Evolutionary conservation across 2,888 invertebrate species (phyloP), one percentile per base, ranked within the genome.

Genomic region (Sesamia inferens): DNA sequence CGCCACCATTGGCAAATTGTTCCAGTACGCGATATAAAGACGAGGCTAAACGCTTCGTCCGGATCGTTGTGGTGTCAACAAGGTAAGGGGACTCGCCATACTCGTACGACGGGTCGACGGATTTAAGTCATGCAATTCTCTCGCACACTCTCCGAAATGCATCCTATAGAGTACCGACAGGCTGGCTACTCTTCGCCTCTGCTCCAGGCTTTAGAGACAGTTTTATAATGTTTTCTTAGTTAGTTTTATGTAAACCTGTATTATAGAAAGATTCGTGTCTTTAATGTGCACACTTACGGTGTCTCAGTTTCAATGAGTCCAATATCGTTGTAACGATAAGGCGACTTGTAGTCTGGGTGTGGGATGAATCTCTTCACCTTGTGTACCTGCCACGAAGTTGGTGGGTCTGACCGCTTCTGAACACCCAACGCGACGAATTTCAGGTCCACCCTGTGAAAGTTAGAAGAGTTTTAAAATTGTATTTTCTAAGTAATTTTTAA

Each of bases 241-340:
- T 19, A 10, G 4, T 19, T 51, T 51, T 51, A 51, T 19, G 7
- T 19, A 51, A 19, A 19, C 19, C 48, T 48, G 6, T 19, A 7
- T 19, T 19, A 7, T 16, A 7, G 7, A 6, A 48, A n/a, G 54
- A 6, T 7, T 0, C 5, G 39, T 4, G 5, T 39, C 0, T 39
- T 4, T 39, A 5, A 5, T 31, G 19, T 31, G 10, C 31, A 68
- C 64, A 85, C 90, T 90, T 58, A 92, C 91, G 58, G 44, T 4
- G 55, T 76, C 1, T 87, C 87, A 0, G 85, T 85, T 70, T 90
- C 84, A n/a, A 91, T 64, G 0, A 92, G 71, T 0, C 88, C 91
- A 2, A 92, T 90, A 51, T 92, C 92, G 39, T 92, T 76, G 68
- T 92, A 90, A 19, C 85, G 87, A 0, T 1, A 5, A 0, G 89